phyloP scores from a whole-genome alignment of 1,140 invertebrate species.

The Neelides sp. region DNA sequence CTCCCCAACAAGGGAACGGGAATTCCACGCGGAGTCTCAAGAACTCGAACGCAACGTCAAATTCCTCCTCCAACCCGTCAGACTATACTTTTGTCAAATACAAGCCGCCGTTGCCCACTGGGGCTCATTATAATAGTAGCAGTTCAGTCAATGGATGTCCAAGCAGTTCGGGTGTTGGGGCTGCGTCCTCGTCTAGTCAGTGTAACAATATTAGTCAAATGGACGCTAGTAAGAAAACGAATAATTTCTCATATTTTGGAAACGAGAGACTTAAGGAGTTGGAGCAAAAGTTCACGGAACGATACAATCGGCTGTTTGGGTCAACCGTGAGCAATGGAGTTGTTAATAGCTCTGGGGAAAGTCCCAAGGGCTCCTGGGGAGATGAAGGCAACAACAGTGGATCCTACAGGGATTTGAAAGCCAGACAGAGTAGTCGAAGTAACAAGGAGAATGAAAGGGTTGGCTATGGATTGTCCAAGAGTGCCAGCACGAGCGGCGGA shows the following conservation, averaged over 20 bases:
- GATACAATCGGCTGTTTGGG: slow-evolving; percentile 29
- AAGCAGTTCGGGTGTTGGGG: neutral
- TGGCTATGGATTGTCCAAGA: slow-evolving; percentile 26
- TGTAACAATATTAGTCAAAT: neutral
- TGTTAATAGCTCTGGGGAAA: slow-evolving; percentile 2
- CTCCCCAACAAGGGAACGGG: slow-evolving; percentile 8
- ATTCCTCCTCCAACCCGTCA: slow-evolving; percentile 22
- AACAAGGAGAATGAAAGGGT: neutral
- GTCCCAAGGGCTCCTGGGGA: neutral
- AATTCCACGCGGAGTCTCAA: slow-evolving; percentile 10
- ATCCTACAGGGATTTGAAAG: neutral
- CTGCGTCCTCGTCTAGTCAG: neutral
- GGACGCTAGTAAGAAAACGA: neutral
- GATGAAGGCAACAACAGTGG: too few species aligned
- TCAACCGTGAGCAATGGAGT: neutral
- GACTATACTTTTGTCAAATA: slow-evolving; percentile 29
- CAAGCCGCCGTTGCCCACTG: slow-evolving; percentile 27
- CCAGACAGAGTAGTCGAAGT: slow-evolving; percentile 9
- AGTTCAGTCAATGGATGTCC: neutral
- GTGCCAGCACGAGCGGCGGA: slow-evolving; percentile 21
- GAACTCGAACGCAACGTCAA: slow-evolving; percentile 17
- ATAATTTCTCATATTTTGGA: slow-evolving; percentile 28
- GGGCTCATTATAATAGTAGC: neutral
- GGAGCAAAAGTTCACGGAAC: slow-evolving; percentile 28
- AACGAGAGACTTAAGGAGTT: slow-evolving; percentile 30